phyloP scores from a whole-genome alignment of 1,140 invertebrate genomes.

The Drosophila watanabei region DNA sequence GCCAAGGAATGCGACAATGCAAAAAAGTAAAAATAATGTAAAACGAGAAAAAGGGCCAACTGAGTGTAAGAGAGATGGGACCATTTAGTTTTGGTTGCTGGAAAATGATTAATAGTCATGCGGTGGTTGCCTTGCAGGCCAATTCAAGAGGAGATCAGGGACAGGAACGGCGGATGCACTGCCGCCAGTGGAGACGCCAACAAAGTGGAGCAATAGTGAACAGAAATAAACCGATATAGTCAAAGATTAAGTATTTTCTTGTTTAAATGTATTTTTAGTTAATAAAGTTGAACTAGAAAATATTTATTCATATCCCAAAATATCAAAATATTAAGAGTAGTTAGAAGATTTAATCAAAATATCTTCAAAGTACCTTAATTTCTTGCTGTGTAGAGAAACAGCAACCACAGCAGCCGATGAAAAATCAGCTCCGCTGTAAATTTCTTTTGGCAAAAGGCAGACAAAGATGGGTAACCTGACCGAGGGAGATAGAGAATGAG shows the following conservation, averaged over 20 bases:
- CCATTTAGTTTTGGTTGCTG: slow-evolving; percentile 76
- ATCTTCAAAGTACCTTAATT: background rate
- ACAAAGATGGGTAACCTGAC: slow-evolving; percentile 13
- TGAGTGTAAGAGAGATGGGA: slow-evolving; percentile 8
- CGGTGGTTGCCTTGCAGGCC: slow-evolving; percentile 51
- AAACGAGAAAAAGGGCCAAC: slow-evolving; percentile 52
- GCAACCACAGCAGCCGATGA: slow-evolving; percentile 50
- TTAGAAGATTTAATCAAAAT: too few relatives aligned
- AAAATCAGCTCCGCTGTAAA: slow-evolving; percentile 71
- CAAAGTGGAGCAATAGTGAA: slow-evolving; percentile 58
- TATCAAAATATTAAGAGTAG: too few relatives aligned
- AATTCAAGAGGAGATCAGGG: slow-evolving; percentile 19
- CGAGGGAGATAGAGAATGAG: slow-evolving; percentile 2
- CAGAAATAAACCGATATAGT: slow-evolving; percentile 8
- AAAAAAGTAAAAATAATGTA: slow-evolving; percentile 37
- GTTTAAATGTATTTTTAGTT: background rate
- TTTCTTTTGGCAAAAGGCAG: slow-evolving; percentile 58
- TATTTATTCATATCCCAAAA: too few relatives aligned
- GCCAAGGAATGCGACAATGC: slow-evolving; percentile 76
- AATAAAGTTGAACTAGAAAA: too few relatives aligned
- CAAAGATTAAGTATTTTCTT: background rate
- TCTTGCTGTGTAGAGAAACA: slow-evolving; percentile 1
- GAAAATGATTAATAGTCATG: slow-evolving; percentile 83
- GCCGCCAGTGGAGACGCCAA: slow-evolving; percentile 45
- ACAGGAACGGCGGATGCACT: slow-evolving; percentile 56